A percentile compares a stretch with the other conserved stretches of the same genome.
phyloP scores from a whole-genome alignment of 1,140 invertebrate genomes.

The Ptiloglossa arizonensis region DNA sequence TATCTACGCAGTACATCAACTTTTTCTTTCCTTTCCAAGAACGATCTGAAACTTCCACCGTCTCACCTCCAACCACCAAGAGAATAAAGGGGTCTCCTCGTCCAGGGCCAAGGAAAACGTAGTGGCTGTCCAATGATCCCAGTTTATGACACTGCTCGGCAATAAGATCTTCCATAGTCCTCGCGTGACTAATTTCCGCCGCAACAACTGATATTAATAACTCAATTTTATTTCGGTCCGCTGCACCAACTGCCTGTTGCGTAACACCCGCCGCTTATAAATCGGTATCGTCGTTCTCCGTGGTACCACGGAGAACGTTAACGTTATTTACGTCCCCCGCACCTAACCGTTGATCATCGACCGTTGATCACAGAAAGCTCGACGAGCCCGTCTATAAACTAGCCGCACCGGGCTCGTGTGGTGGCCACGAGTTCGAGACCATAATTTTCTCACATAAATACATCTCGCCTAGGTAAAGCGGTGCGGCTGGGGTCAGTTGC shows the following conservation, averaged over 20 bases:
- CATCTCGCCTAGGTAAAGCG: constrained; percentile 52
- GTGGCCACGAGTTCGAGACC: constrained; percentile 41
- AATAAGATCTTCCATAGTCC: background rate
- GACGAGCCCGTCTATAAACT: constrained; percentile 14
- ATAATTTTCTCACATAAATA: constrained; percentile 72
- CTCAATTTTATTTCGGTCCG: background rate
- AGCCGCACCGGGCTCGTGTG: background rate
- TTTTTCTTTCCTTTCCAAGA: too few species aligned
- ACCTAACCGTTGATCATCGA: constrained; percentile 41
- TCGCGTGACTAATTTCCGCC: background rate
- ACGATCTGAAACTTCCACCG: background rate
- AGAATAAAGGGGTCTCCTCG: background rate
- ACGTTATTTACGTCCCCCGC: background rate
- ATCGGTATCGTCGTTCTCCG: background rate
- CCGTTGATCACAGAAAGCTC: constrained; percentile 24
- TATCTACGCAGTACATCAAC: too few species aligned
- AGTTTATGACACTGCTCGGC: constrained; percentile 6
- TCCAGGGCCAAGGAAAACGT: background rate
- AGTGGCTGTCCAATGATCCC: constrained; percentile 1
- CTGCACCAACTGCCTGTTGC: constrained; percentile 21
- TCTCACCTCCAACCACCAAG: background rate
- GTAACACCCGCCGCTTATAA: constrained; percentile 10
- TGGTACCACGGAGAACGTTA: background rate
- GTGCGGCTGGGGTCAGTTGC: constrained; percentile 29
- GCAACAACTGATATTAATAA: constrained; percentile 16